A percentile compares a stretch with the other conserved stretches of the same genome.
Conservation (phyloP, 2,888 invertebrate genomes). For the Drosophila antonietae region DNA sequence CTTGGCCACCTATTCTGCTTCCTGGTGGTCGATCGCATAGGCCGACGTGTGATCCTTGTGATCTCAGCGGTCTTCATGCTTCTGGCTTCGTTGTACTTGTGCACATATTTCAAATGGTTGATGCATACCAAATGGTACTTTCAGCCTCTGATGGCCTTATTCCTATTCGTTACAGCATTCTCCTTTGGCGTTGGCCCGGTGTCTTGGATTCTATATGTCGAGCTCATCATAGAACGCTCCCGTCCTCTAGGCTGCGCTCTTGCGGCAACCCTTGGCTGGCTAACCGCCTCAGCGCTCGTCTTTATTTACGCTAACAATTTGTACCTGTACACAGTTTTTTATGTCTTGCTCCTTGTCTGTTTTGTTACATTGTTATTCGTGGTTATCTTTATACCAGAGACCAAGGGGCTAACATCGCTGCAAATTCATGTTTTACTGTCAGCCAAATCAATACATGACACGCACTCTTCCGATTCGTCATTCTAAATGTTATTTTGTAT, state of each 20-base stretch:
- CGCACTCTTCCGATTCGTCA: neutral
- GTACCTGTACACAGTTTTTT: slow-evolving; percentile 9
- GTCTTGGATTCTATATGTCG: slow-evolving; percentile 40
- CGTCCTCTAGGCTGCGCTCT: slow-evolving; percentile 24
- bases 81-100: neutral
- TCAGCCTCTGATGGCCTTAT: neutral
- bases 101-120: slow-evolving; percentile 10
- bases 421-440: slow-evolving; percentile 10
- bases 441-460: neutral
- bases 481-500: neutral
- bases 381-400: slow-evolving; percentile 42
- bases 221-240: slow-evolving; percentile 13
- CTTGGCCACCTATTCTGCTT: slow-evolving; percentile 28
- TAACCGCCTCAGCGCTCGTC: slow-evolving; percentile 1
- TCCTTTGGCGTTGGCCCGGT: slow-evolving; percentile 30
- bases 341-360: slow-evolving; percentile 13
- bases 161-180: neutral
- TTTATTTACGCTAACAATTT: neutral
- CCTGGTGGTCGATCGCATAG: slow-evolving; percentile 28
- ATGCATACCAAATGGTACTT: neutral
- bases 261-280: slow-evolving; percentile 22
- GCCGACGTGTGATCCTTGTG: slow-evolving; percentile 33
- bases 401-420: slow-evolving; percentile 2
- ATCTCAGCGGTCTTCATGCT: neutral
- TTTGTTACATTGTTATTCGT: slow-evolving; percentile 14